Percentiles rank a stretch among this genome's conserved stretches.
Evolutionary conservation across 2,797 vertebrate species (phyloP).

Genomic region (Sciurus vulgaris): DNA sequence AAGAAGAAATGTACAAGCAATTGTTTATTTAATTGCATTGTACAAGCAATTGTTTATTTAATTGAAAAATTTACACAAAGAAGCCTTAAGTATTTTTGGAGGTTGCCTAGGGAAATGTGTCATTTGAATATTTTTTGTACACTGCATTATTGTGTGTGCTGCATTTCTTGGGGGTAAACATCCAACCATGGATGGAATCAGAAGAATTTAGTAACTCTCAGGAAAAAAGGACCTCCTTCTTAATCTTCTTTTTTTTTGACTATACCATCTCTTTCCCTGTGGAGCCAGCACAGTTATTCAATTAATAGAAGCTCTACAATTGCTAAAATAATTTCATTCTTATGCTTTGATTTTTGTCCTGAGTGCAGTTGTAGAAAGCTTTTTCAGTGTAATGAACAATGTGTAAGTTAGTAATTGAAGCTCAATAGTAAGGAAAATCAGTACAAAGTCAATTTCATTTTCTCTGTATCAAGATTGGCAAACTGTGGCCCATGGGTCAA

Average conservation of each 20-base stretch:
- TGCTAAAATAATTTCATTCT: conserved; percentile 46
- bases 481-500: background rate
- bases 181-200: background rate
- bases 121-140: background rate
- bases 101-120: background rate
- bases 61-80: conserved; percentile 32
- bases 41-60: conserved; percentile 8
- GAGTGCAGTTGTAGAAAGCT: background rate
- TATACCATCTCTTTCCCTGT: conserved; percentile 19
- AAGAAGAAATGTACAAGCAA: background rate
- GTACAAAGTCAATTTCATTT: background rate
- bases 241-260: conserved; percentile 48
- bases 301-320: conserved; percentile 52
- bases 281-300: conserved; percentile 4
- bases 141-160: background rate
- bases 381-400: conserved; percentile 13
- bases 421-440: background rate
- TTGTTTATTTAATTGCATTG: conserved; percentile 37
- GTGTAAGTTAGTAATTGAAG: background rate
- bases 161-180: conserved; percentile 10
- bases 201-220: background rate
- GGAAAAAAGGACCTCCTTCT: background rate
- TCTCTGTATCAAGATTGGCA: background rate
- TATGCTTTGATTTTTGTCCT: conserved; percentile 44
- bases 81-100: conserved; percentile 8